Evolutionary conservation across 2,113 vertebrate genomes (phyloP).

Genomic region (Amphiprion ocellaris): DNA sequence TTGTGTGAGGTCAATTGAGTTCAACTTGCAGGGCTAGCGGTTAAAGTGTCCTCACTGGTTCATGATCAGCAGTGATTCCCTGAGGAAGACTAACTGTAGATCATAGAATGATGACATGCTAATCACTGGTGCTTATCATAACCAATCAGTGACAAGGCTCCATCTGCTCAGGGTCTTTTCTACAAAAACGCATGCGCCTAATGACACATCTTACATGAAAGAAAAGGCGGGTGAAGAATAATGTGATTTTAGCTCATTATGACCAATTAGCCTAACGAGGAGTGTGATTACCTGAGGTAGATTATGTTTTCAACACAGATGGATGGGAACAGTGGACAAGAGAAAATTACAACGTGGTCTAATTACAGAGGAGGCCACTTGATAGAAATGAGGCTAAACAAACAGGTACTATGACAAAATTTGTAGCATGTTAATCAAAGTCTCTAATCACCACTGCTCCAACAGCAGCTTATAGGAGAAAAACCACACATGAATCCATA

Average conservation of each 20-base stretch:
- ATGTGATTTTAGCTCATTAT: constrained; percentile 55
- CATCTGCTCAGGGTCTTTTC: constrained; percentile 22
- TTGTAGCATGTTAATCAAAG: not conserved
- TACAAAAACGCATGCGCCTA: constrained; percentile 9
- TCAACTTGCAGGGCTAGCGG: constrained; percentile 14
- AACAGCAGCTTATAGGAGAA: not conserved
- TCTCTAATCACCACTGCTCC: not conserved
- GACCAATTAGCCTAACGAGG: constrained; percentile 43
- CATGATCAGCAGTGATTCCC: constrained; percentile 46
- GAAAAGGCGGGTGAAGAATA: constrained; percentile 9
- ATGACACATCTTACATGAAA: constrained; percentile 41
- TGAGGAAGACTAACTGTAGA: constrained; percentile 48
- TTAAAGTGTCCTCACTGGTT: constrained; percentile 11
- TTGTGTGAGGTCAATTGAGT: constrained; percentile 43
- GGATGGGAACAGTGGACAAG: constrained; percentile 3
- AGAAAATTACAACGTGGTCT: not conserved
- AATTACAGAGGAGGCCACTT: not conserved
- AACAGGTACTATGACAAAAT: not conserved
- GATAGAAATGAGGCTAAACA: not conserved
- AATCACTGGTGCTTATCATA: constrained; percentile 66
- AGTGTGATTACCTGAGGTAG: constrained; percentile 35
- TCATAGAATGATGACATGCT: constrained; percentile 61
- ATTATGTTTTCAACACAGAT: constrained; percentile 37
- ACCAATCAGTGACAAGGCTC: constrained; percentile 67
- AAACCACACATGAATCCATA: not conserved